A percentile compares a stretch with the other conserved stretches of the same genome.
Evolutionary conservation across 1,140 invertebrate species (phyloP).

Genomic region (Planococcus citri): DNA sequence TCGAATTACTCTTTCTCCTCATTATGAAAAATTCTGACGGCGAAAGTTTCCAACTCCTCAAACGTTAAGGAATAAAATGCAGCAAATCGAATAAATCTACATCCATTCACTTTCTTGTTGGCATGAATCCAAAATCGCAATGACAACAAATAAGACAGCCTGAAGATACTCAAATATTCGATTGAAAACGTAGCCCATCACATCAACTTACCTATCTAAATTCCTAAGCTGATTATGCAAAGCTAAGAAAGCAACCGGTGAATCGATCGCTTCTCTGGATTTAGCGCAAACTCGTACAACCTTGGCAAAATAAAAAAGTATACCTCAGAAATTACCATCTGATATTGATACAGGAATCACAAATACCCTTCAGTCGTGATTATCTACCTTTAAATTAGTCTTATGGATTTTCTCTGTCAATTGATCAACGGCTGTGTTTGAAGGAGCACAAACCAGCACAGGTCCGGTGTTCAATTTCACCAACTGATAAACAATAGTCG

Average conservation of each 20-base stretch:
- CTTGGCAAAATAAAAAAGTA: slow-evolving; percentile 23
- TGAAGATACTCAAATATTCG: no score
- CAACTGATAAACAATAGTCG: slow-evolving; percentile 96
- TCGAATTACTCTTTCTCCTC: no score
- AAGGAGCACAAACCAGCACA: slow-evolving; percentile 93
- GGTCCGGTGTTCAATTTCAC: slow-evolving; percentile 88
- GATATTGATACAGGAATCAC: neutral
- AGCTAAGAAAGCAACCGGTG: slow-evolving; percentile 91
- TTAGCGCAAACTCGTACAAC: slow-evolving; percentile 95
- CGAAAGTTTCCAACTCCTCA: no score
- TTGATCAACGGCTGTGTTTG: no score
- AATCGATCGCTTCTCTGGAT: slow-evolving; percentile 95
- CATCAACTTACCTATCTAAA: slow-evolving; percentile 58
- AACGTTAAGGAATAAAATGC: neutral
- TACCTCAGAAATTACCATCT: no score
- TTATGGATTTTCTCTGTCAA: slow-evolving; percentile 97
- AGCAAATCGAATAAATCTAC: neutral
- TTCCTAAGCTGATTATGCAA: slow-evolving; percentile 95
- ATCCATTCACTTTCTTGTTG: no score
- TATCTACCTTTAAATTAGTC: slow-evolving; percentile 90
- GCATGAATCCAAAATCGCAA: no score
- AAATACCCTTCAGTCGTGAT: no score
- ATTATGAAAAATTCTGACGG: no score
- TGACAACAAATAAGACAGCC: no score
- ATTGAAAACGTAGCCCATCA: no score